Conservation (phyloP, 2,113 vertebrate genomes). For the Nansenia antarctica region DNA sequence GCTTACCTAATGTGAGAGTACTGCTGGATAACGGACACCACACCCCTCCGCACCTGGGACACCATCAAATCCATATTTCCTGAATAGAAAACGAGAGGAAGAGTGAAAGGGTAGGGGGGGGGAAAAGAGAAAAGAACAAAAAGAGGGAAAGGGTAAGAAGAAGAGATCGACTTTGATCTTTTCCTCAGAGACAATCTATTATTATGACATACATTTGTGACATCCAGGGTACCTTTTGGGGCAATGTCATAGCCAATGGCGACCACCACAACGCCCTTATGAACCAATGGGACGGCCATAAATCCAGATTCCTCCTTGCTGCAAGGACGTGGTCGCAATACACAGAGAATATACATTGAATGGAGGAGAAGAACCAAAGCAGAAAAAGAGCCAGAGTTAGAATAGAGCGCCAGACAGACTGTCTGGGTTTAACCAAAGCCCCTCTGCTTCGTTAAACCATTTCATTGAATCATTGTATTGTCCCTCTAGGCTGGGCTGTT, state of each 20-base stretch:
- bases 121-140: background rate
- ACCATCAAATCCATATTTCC: slow-evolving; percentile 90
- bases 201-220: background rate
- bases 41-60: slow-evolving; percentile 83
- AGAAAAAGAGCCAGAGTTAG: no score
- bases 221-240: slow-evolving; percentile 79
- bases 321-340: no score
- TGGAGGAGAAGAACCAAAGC: no score
- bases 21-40: slow-evolving; percentile 73
- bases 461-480: no score
- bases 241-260: slow-evolving; percentile 84
- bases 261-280: slow-evolving; percentile 80
- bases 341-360: no score
- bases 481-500: no score
- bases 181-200: background rate
- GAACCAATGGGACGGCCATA: slow-evolving; percentile 77
- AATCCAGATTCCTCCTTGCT: slow-evolving; percentile 92
- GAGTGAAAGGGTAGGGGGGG: background rate
- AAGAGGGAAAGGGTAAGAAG: background rate
- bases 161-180: background rate
- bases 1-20: slow-evolving; percentile 81
- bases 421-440: no score
- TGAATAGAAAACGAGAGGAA: slow-evolving; percentile 41
- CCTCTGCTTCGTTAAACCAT: no score
- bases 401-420: no score